Evolutionary conservation across 2,113 vertebrate genomes (phyloP).

Genomic region (Struthio camelus): DNA sequence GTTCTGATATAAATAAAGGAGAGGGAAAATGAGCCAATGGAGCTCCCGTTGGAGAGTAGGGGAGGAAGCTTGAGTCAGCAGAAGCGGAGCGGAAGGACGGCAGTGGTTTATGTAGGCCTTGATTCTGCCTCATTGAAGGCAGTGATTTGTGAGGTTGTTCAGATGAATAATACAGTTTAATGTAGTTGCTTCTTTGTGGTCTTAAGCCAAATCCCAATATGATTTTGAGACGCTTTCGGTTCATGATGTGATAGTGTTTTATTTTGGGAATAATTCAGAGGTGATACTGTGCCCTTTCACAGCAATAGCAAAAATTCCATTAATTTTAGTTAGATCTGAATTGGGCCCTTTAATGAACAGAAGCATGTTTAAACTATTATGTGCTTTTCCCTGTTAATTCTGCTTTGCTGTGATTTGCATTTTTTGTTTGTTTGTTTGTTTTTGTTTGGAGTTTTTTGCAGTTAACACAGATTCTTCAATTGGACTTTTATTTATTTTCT

Average conservation of each 20-base stretch:
- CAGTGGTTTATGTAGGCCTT: conserved; percentile 38
- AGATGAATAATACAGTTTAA: conserved; percentile 24
- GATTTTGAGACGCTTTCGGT: background rate
- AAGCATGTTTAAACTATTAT: background rate
- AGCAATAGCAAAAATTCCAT: background rate
- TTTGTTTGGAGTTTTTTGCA: too few relatives aligned
- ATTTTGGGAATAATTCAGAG: background rate
- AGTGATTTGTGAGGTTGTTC: background rate
- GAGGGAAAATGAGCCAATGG: background rate
- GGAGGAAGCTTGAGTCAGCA: conserved; percentile 34
- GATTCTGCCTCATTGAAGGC: background rate
- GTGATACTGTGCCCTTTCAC: background rate
- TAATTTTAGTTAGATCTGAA: background rate
- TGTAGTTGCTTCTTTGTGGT: background rate
- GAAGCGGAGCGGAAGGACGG: background rate
- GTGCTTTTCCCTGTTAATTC: background rate
- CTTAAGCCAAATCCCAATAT: background rate
- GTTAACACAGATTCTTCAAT: background rate
- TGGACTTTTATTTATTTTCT: background rate
- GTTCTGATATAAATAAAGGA: background rate
- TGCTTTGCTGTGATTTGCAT: background rate
- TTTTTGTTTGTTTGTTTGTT: too few relatives aligned
- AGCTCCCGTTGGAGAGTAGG: background rate
- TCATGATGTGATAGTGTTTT: background rate
- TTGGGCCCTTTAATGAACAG: background rate